Evolutionary conservation across 2,797 vertebrate species (phyloP), one percentile per base, ranked within the genome.

Genomic region (Euphonia xanthogaster): DNA sequence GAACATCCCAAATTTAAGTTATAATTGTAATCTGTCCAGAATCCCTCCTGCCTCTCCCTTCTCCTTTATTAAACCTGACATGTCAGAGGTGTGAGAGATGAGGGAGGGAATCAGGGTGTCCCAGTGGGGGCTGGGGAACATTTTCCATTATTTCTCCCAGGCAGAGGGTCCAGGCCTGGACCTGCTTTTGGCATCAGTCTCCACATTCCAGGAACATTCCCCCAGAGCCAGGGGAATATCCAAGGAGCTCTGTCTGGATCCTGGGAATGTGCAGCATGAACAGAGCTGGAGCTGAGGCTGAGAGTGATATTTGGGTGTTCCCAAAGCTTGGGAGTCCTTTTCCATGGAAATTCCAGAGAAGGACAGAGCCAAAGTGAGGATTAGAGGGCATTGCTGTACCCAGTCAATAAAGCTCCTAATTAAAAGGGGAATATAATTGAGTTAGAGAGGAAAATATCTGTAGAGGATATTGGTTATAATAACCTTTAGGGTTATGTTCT

Each of bases 381-480:
- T 42, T 42, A 2, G n/a, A 51, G 7, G n/a, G 31, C 19, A 19
- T 19, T 54, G 19, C 45, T 62, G 0, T 3, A 3, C 11, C 12
- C 24, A 24, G 19, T 8, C 20, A 71, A 40, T 42, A 51, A 30
- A 51, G 9, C 54, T 73, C 25, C 21, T 70, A 16, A 61, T 54
- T 35, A 58, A 79, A 58, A 58, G 18, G 27, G 55, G 45, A 58
- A n/a, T 44, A 7, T 3, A n/a, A 48, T 31, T 48, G 24, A 45
- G 7, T 27, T 4, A 24, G 44, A 60, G 50, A 45, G 47, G 72
- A 27, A 48, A 73, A 20, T 8, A 1, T 11, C 28, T 17, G 9
- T 5, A 24, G 47, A 19, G 31, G n/a, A 12, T 54, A 4, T 18
- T 6, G 27, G 22, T 57, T 19, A 4, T 25, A 30, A 27, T 54